These are phyloP conservation scores for Drosophila falleni DNA, from an alignment of 2,888 invertebrate species.

Conservation along the genomic window DNA sequence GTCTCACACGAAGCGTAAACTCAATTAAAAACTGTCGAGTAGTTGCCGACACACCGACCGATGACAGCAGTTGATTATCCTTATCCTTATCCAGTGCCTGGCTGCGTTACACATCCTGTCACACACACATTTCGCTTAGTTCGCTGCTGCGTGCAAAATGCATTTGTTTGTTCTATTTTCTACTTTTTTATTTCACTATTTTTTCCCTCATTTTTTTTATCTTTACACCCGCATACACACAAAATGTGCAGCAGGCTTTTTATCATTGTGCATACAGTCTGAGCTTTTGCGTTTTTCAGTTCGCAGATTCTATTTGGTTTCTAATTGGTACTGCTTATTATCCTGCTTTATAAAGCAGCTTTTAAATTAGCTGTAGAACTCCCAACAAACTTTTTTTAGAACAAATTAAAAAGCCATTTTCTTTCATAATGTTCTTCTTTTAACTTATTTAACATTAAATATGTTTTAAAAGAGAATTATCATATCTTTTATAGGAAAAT, in stretches of 20 bases:
- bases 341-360: background rate
- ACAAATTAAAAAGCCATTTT: conserved; percentile 2
- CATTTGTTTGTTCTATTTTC: conserved; percentile 46
- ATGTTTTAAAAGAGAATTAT: background rate
- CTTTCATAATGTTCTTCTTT: background rate
- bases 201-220: conserved; percentile 13
- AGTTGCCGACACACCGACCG: conserved; percentile 49
- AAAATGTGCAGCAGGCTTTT: conserved; percentile 2
- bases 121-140: conserved; percentile 38
- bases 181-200: conserved; percentile 11
- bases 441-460: too few relatives aligned
- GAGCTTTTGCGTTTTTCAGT: conserved; percentile 11
- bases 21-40: conserved; percentile 79
- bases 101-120: conserved; percentile 50
- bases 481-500: background rate
- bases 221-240: conserved; percentile 23
- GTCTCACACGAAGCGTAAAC: conserved; percentile 72
- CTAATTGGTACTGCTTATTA: conserved; percentile 14
- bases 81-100: conserved; percentile 50
- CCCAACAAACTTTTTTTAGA: conserved; percentile 2
- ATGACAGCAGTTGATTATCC: conserved; percentile 74
- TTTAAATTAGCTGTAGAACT: conserved; percentile 10
- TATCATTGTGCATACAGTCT: conserved; percentile 7
- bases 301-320: conserved; percentile 31
- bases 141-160: conserved; percentile 29